These are phyloP conservation scores for Chymomyza procnemis DNA, from an alignment of 2,888 invertebrate genomes.

Conservation along the genomic window DNA sequence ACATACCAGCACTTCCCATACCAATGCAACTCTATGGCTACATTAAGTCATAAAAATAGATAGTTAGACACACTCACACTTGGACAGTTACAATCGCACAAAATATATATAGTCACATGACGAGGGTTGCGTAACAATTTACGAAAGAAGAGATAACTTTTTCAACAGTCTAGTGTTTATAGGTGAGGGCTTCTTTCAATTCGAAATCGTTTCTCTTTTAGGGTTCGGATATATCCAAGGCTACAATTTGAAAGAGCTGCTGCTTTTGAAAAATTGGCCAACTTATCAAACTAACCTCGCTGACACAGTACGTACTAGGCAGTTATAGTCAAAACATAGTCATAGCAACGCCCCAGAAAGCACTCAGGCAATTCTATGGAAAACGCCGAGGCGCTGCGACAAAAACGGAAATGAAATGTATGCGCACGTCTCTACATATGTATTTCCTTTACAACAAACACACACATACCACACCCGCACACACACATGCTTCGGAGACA, in stretches of 20 bases:
- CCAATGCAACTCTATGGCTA: conserved; percentile 1
- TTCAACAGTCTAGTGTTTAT: too few species aligned
- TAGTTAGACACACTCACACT: conserved; percentile 51
- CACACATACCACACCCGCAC: conserved; percentile 21
- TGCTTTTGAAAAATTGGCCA: too few species aligned
- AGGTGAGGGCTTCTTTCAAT: too few species aligned
- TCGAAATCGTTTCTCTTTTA: too few species aligned
- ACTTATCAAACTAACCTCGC: too few species aligned
- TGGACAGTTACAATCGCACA: conserved; percentile 7
- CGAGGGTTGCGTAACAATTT: too few species aligned
- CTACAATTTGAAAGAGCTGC: too few species aligned
- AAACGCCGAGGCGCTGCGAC: conserved; percentile 16
- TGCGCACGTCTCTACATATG: conserved; percentile 33
- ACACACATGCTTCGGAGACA: conserved; percentile 6
- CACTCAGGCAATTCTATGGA: conserved; percentile 3
- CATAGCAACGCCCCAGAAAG: conserved; percentile 35
- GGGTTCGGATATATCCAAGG: too few species aligned
- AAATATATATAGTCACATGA: not conserved
- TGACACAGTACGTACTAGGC: conserved; percentile 23
- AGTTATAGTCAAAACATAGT: conserved; percentile 44
- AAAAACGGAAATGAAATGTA: conserved; percentile 48
- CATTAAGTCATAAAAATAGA: conserved; percentile 39
- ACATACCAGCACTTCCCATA: not conserved
- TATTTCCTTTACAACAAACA: conserved; percentile 46
- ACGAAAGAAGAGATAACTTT: too few species aligned